phyloP scores from a whole-genome alignment of 1,140 invertebrate species.

The Cydia splendana region DNA sequence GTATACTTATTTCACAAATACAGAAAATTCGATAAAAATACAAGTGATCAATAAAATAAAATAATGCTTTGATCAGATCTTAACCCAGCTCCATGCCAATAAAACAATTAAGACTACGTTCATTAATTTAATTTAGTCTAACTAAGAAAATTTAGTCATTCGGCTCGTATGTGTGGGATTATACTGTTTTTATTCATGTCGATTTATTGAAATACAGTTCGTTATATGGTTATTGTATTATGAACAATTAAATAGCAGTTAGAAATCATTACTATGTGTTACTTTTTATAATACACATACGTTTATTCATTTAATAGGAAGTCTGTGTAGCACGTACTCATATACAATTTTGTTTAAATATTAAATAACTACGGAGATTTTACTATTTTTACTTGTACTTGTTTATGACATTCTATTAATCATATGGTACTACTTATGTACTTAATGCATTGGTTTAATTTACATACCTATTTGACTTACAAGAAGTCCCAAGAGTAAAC shows the following conservation, averaged over 20 bases:
- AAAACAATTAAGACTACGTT: not conserved
- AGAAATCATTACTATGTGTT: not conserved
- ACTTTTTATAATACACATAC: not conserved
- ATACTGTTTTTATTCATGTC: not conserved
- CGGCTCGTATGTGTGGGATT: not conserved
- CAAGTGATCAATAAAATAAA: no score
- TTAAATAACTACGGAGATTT: not conserved
- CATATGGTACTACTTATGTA: conserved; percentile 1
- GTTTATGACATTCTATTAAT: conserved; percentile 4
- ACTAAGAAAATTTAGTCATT: not conserved
- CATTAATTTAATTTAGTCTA: not conserved
- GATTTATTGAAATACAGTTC: not conserved
- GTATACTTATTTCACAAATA: no score
- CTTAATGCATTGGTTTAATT: conserved; percentile 16
- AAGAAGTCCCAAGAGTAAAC: no score
- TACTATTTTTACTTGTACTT: not conserved
- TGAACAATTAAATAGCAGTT: not conserved
- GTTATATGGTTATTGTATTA: no score
- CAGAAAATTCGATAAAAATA: no score
- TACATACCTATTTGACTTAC: not conserved
- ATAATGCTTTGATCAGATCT: not conserved
- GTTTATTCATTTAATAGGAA: not conserved
- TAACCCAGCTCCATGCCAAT: not conserved
- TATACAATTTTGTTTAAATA: not conserved
- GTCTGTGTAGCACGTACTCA: not conserved